Percentiles rank a stretch among this genome's conserved stretches.
These are phyloP conservation scores for Zoroaster sp. DNA, from an alignment of 53 echinoderm and acorn worm species.

Conservation along the genomic window DNA sequence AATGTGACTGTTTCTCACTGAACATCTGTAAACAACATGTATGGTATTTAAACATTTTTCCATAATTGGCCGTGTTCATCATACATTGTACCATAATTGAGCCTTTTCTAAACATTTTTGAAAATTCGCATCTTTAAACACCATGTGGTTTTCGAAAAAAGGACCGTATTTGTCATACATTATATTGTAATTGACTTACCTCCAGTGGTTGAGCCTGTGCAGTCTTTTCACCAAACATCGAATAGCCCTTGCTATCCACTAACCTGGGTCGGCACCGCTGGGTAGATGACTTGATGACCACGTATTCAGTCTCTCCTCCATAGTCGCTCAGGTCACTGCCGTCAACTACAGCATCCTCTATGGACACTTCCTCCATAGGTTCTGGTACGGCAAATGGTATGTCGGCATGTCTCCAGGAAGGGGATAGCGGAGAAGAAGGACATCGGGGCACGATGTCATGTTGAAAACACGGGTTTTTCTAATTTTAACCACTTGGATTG, in stretches of 20 bases:
- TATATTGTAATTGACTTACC: background rate
- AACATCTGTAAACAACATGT: background rate
- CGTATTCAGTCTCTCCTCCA: background rate
- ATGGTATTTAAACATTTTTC: background rate
- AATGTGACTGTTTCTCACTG: background rate
- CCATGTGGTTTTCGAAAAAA: background rate
- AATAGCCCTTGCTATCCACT: background rate
- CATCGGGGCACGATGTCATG: no score
- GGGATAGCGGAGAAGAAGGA: no score
- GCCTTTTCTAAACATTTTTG: background rate
- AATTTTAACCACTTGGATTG: no score
- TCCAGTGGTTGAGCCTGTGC: background rate
- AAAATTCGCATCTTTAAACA: background rate
- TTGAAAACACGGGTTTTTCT: no score
- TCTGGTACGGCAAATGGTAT: background rate
- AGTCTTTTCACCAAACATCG: background rate
- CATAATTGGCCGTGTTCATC: background rate
- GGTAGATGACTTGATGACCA: background rate
- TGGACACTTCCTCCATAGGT: background rate
- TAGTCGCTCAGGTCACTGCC: background rate
- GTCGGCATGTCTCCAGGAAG: no score
- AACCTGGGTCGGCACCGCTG: background rate
- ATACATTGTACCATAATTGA: background rate
- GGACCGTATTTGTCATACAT: background rate
- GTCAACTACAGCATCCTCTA: background rate